Conservation (phyloP, 2,797 vertebrate species). For the Etheostoma nigrum region DNA sequence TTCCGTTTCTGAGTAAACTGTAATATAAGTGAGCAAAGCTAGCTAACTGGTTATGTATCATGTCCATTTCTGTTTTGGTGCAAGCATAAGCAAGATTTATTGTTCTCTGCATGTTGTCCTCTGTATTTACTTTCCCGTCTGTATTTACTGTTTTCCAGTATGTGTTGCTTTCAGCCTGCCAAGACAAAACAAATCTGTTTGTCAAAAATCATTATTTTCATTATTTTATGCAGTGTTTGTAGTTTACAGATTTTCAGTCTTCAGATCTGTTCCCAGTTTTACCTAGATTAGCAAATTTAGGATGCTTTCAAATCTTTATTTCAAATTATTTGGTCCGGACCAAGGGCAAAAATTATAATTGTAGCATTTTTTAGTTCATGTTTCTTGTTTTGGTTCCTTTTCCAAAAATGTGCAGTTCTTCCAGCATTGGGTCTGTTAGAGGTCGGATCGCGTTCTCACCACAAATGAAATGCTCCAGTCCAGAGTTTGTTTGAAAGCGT, state of each 20-base stretch:
- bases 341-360: too few relatives aligned
- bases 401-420: too few relatives aligned
- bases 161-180: slow-evolving; percentile 19
- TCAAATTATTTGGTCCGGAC: too few relatives aligned
- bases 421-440: too few relatives aligned
- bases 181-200: background rate
- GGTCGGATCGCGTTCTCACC: too few relatives aligned
- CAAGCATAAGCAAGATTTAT: background rate
- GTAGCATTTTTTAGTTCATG: too few relatives aligned
- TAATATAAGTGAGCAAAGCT: background rate
- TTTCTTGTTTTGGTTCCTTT: too few relatives aligned
- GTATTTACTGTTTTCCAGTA: slow-evolving; percentile 31
- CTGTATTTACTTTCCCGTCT: slow-evolving; percentile 25
- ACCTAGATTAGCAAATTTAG: background rate
- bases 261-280: background rate
- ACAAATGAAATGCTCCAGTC: too few relatives aligned
- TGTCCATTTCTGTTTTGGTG: slow-evolving; percentile 33
- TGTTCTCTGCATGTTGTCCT: slow-evolving; percentile 21
- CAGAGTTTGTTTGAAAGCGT: too few relatives aligned
- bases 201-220: background rate
- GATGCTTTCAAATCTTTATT: too few relatives aligned
- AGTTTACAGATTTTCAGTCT: background rate
- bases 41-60: slow-evolving; percentile 26
- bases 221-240: slow-evolving; percentile 4
- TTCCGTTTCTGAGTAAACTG: slow-evolving; percentile 27